Base-by-base conservation (phyloP, 2,113 vertebrate genomes). In the Albula glossodonta region DNA sequence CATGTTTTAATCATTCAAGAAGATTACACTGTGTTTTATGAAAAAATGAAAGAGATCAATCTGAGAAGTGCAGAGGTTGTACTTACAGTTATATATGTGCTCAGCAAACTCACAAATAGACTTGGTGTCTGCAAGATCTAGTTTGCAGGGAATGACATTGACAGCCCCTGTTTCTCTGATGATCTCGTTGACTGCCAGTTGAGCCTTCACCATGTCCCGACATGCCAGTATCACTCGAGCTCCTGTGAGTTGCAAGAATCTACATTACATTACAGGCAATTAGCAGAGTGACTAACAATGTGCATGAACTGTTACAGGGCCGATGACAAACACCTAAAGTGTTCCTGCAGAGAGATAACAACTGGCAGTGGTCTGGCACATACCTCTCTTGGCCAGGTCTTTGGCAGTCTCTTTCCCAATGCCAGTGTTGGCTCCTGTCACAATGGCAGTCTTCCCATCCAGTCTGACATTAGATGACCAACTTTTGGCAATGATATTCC, bases 371-470 rank as follows among this genome's bases (percentile, higher is more conserved):
- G 22, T 48, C 5, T n/a, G 53, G 79, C 89, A 66, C 93, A 90
- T 91, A 90, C 94, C 95, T 92, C 94, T 93, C 63, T 78, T 84
- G 0, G 94, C 94, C 63, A 96, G 89, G 83, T 95, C 94, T 87
- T 87, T 94, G 1, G 92, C 95, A 0, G 93, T 95, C 88, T 95
- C 94, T 88, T 96, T 96, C 86, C 95, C 95, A 85, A 96, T 94
- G 82, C 95, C 95, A 4, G 83, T 80, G 86, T 95, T 96, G 60
- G 90, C 93, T 4, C 94, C 94, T 0, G 95, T 96, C 15, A 96
- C 87, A 51, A 96, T 89, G 2, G 93, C 94, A 0, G 92, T 96
- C 88, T 94, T 96, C 70, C 95, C 95, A 17, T 96, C 94, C 50
- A 96, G 89, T 53, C 85, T 80, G 17, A 89, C 88, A 78, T 95